Base-by-base conservation (phyloP, 2,888 invertebrate genomes). In the Malachius bipustulatus region DNA sequence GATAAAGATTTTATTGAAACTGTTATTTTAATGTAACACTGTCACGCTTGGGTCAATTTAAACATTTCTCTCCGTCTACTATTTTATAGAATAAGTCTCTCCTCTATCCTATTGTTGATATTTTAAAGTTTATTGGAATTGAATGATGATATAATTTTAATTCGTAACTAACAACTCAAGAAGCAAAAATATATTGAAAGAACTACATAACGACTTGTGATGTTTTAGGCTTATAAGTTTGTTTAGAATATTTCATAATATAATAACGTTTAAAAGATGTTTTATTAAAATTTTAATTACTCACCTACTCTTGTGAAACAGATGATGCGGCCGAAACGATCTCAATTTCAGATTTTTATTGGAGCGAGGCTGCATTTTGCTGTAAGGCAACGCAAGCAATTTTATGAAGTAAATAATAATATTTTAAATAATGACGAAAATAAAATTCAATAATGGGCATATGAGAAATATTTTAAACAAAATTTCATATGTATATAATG, bases 51-150 rank as follows among this genome's bases (percentile, higher is more conserved):
- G 52, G 59, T 59, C 60, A 59, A 60, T 60, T 59, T 53, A 53
- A 50, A 51, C 46, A 54, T 53, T 54, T 56, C 47, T 57, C 52
- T 60, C 59, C 59, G 58, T 59, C 59, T 58, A 55, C 42, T 44
- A 38, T 47, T 49, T 49, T 44, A 37, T 51, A 54, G 48, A 50
- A 45, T 52, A 54, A 55, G 48, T 44, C 44, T 45, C 44, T 47
- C 50, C 53, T 57, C 55, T 60, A 59, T 57, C 55, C 56, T 57
- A 55, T 52, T 60, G 59, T 60, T 60, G 60, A 60, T 55, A 59
- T 55, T 59, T 56, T 54, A 59, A 57, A 60, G 58, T 60, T 59
- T 60, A 60, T 59, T 52, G 52, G 51, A 55, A 55, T 53, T 51
- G 46, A 52, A 43, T 42, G 44, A 43, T 42, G 44, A 46, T 47